Evolutionary conservation across 35 echinoderm and acorn worm species (phyloP).

Genomic region (Lytechinus pictus): DNA sequence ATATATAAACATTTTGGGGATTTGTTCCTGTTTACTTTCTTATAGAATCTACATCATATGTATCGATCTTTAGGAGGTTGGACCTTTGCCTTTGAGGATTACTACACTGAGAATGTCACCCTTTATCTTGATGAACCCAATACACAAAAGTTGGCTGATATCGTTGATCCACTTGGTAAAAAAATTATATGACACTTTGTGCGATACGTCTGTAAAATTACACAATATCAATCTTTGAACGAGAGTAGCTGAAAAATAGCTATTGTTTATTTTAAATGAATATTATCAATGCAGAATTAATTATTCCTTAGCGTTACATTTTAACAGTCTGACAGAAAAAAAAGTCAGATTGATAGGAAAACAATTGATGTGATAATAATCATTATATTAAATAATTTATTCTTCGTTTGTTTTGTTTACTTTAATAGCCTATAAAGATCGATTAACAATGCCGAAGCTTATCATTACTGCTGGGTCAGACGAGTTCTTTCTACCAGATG

Average conservation of each 20-base stretch:
- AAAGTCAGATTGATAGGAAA: too few relatives aligned
- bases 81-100: conserved; percentile 83
- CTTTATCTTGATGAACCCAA: conserved; percentile 71
- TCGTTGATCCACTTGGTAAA: conserved; percentile 80
- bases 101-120: conserved; percentile 78
- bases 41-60: conserved; percentile 81
- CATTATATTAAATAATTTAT: too few relatives aligned
- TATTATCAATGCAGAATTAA: too few relatives aligned
- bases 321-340: too few relatives aligned
- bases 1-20: too few relatives aligned
- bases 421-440: conserved; percentile 65
- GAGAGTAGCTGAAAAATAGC: too few relatives aligned
- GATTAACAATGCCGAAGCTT: conserved; percentile 82
- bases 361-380: too few relatives aligned
- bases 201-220: too few relatives aligned
- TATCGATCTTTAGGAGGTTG: conserved; percentile 78
- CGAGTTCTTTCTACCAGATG: conserved; percentile 90
- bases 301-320: too few relatives aligned
- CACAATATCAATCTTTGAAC: too few relatives aligned
- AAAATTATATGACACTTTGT: neutral
- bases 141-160: conserved; percentile 61
- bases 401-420: neutral
- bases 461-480: conserved; percentile 78
- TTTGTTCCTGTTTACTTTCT: neutral
- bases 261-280: too few relatives aligned